phyloP scores from a whole-genome alignment of 1,140 invertebrate species.

The Trialeurodes vaporariorum region DNA sequence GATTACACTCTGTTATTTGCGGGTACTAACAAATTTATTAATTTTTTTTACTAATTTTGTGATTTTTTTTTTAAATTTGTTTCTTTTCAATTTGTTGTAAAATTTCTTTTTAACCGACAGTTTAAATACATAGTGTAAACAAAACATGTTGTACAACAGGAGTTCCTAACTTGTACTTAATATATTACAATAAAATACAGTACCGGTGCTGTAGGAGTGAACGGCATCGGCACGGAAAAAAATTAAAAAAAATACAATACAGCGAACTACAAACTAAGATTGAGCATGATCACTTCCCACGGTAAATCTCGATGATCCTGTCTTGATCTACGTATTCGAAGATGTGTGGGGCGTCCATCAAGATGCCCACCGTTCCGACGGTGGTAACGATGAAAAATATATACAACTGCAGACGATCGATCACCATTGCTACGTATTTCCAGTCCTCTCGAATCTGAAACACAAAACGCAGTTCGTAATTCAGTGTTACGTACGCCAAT shows the following conservation, averaged over 20 bases:
- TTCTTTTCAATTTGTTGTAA: not conserved
- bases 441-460: conserved; percentile 93
- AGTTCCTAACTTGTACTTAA: not conserved
- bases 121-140: not conserved
- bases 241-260: not conserved
- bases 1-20: not conserved
- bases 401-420: conserved; percentile 92
- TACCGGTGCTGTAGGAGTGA: not conserved
- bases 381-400: conserved; percentile 96
- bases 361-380: conserved; percentile 86
- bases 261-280: not conserved
- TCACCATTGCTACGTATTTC: conserved; percentile 99
- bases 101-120: not conserved
- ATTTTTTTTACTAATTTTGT: too few species aligned
- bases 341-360: conserved; percentile 98
- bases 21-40: not conserved
- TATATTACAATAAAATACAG: not conserved
- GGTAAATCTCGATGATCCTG: conserved; percentile 87
- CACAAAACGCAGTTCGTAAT: conserved; percentile 5
- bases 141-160: not conserved
- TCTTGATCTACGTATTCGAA: conserved; percentile 98
- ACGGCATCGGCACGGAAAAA: not conserved
- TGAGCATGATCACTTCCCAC: conserved; percentile 58
- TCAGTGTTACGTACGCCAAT: too few species aligned
- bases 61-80: too few species aligned